A percentile compares a stretch with the other conserved stretches of the same genome.
Evolutionary conservation across 2,888 invertebrate species (phyloP).

Genomic region (Actias luna): DNA sequence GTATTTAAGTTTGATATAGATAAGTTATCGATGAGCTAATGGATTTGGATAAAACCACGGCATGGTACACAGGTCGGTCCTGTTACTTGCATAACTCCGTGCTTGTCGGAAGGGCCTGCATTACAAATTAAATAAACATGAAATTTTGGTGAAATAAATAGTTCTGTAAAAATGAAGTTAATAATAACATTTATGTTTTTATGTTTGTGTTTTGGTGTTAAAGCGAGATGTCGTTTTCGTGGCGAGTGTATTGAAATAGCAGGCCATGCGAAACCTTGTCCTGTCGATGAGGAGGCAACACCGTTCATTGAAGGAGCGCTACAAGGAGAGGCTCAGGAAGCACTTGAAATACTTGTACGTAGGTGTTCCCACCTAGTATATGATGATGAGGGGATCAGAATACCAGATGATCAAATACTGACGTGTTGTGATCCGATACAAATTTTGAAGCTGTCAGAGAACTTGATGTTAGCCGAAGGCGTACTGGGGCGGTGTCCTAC

Average conservation of each 20-base stretch:
- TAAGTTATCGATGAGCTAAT: constrained; percentile 46
- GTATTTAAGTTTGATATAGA: constrained; percentile 59
- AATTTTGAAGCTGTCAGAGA: constrained; percentile 72
- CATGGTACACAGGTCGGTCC: constrained; percentile 29
- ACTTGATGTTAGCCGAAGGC: constrained; percentile 83
- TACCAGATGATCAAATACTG: constrained; percentile 55
- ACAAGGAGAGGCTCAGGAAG: constrained; percentile 51
- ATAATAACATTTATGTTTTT: constrained; percentile 35
- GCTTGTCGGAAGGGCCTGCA: not conserved
- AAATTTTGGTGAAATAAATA: too few species aligned
- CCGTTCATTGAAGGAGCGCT: constrained; percentile 51
- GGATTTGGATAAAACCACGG: not conserved
- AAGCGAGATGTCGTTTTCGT: constrained; percentile 57
- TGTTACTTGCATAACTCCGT: constrained; percentile 27
- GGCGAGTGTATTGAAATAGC: constrained; percentile 48
- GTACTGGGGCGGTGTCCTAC: constrained; percentile 91
- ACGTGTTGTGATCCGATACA: constrained; percentile 85
- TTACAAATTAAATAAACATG: not conserved
- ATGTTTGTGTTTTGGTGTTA: constrained; percentile 44
- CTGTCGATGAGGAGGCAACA: constrained; percentile 41
- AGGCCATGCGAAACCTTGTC: constrained; percentile 51
- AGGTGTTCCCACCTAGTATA: constrained; percentile 84
- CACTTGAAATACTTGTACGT: constrained; percentile 61
- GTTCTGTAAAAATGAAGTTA: constrained; percentile 42
- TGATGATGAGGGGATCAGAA: constrained; percentile 56